Conservation (phyloP, 2,888 invertebrate genomes). For the Meganola albula region DNA sequence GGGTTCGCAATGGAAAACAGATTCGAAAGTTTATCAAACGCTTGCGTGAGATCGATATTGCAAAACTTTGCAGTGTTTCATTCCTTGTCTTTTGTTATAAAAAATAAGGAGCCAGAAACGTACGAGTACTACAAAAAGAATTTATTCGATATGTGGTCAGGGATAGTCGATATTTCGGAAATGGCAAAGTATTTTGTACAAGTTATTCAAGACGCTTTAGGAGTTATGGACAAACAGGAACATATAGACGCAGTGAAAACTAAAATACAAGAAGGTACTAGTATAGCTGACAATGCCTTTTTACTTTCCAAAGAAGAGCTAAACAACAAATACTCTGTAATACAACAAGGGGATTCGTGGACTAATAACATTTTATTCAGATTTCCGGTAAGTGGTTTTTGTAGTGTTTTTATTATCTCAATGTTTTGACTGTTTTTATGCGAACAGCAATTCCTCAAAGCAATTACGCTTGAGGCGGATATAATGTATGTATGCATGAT, state of each 20-base stretch:
- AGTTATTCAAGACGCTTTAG: slow-evolving; percentile 16
- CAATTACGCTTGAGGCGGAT: too few species aligned
- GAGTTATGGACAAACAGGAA: slow-evolving; percentile 26
- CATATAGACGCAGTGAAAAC: slow-evolving; percentile 26
- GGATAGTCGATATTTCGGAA: not conserved
- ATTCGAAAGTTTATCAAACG: slow-evolving; percentile 31
- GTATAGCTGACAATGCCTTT: slow-evolving; percentile 1
- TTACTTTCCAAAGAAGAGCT: slow-evolving; percentile 21
- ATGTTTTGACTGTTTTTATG: too few species aligned
- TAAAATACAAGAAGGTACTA: slow-evolving; percentile 18
- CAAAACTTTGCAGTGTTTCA: slow-evolving; percentile 42
- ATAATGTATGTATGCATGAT: too few species aligned
- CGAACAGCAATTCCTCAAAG: too few species aligned
- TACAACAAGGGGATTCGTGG: slow-evolving; percentile 48
- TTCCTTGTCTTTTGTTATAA: slow-evolving; percentile 43
- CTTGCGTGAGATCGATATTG: slow-evolving; percentile 33
- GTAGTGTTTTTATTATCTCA: too few species aligned
- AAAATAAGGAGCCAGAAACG: slow-evolving; percentile 32
- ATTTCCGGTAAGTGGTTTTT: slow-evolving; percentile 29
- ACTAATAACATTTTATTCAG: slow-evolving; percentile 46
- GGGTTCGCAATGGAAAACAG: slow-evolving; percentile 38
- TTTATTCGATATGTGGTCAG: slow-evolving; percentile 24
- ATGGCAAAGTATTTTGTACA: slow-evolving; percentile 6
- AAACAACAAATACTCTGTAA: slow-evolving; percentile 31
- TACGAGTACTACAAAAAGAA: slow-evolving; percentile 23